Evolutionary conservation across 2,797 vertebrate species (phyloP).

Genomic region (Borostomias antarcticus): DNA sequence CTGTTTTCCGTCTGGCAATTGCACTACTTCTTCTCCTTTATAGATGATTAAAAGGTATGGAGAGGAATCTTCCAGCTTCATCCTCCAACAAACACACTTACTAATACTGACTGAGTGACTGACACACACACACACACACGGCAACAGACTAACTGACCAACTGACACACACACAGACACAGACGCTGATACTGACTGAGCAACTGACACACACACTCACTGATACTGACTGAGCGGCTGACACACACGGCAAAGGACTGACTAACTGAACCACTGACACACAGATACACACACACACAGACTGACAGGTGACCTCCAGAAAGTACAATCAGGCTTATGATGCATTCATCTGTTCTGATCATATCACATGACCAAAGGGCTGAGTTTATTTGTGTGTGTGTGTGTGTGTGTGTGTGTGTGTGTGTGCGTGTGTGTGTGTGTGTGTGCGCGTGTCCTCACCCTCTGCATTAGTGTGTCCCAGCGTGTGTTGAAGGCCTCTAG

Average conservation of each 20-base stretch:
- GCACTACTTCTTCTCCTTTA: constrained; percentile 35
- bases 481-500: constrained; percentile 90
- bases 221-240: too few relatives aligned
- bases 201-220: too few relatives aligned
- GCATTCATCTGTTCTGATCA: constrained; percentile 60
- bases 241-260: too few relatives aligned
- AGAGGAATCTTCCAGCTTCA: constrained; percentile 26
- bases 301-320: too few relatives aligned
- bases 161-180: neutral
- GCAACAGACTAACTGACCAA: neutral
- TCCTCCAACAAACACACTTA: too few relatives aligned
- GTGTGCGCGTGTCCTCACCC: constrained; percentile 71
- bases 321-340: constrained; percentile 56
- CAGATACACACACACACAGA: constrained; percentile 51
- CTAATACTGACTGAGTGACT: too few relatives aligned
- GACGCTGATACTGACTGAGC: neutral
- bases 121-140: constrained; percentile 7
- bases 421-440: constrained; percentile 14
- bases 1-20: constrained; percentile 31
- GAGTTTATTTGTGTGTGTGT: constrained; percentile 13
- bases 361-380: neutral
- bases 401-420: constrained; percentile 16
- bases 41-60: constrained; percentile 46
- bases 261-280: too few relatives aligned
- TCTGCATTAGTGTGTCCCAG: constrained; percentile 92